These are phyloP conservation scores for Anadara kagoshimensis DNA, from an alignment of 1,140 invertebrate species.

Conservation along the genomic window DNA sequence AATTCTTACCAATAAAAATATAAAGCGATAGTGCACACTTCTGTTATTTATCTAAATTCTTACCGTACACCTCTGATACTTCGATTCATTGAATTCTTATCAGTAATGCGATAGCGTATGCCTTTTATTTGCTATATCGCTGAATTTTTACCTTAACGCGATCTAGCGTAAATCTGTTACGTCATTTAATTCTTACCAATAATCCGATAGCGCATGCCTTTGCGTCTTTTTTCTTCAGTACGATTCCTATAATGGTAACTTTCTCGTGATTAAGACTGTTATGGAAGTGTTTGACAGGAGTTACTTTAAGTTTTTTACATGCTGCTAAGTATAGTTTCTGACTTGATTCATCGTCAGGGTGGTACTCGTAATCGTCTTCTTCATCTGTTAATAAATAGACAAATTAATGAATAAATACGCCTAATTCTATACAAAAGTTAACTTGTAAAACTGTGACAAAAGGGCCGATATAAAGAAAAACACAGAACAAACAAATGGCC, in stretches of 20 bases:
- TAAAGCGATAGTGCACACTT: neutral
- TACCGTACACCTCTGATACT: neutral
- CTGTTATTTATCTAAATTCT: neutral
- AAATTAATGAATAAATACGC: no score
- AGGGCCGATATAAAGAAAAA: no score
- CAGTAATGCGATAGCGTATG: neutral
- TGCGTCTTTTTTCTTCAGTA: conserved; percentile 27
- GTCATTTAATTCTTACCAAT: neutral
- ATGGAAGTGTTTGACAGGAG: conserved; percentile 24
- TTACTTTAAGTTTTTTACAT: conserved; percentile 23
- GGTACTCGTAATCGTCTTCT: neutral
- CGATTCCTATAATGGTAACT: conserved; percentile 21
- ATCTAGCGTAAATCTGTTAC: no score
- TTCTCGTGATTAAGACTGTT: conserved; percentile 23
- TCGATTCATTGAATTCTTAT: neutral
- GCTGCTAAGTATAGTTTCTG: conserved; percentile 37
- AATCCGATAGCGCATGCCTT: conserved; percentile 42
- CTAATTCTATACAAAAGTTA: no score
- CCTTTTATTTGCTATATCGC: no score
- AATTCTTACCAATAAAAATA: neutral
- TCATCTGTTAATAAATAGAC: no score
- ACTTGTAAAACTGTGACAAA: no score
- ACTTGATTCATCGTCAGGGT: neutral
- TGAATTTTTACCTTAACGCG: no score
- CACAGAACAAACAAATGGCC: no score